Conservation (phyloP, 2,113 vertebrate genomes). For the Orthonyx spaldingii region DNA sequence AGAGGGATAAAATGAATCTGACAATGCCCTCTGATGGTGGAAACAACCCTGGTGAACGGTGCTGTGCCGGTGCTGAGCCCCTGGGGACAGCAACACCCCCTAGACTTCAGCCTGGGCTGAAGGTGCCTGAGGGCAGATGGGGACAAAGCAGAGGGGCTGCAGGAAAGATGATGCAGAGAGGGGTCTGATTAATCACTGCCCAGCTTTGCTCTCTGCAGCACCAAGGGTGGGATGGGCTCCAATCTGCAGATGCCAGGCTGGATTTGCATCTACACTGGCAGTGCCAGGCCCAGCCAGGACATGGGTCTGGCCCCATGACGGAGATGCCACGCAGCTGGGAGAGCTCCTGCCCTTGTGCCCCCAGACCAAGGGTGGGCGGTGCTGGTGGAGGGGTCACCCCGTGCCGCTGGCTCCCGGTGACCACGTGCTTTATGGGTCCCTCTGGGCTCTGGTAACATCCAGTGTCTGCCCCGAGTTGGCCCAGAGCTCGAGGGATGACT, state of each 20-base stretch:
- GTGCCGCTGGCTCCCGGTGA: rapidly evolving
- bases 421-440: neutral
- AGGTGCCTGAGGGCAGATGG: neutral
- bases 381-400: neutral
- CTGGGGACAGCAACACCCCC: neutral
- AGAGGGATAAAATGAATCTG: neutral
- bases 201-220: neutral
- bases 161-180: neutral
- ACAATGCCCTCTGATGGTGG: constrained; percentile 51
- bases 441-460: neutral
- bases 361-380: rapidly evolving
- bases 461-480: neutral
- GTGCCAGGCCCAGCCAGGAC: neutral
- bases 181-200: neutral
- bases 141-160: neutral
- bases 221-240: neutral
- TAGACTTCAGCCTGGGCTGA: neutral
- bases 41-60: neutral
- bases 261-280: neutral
- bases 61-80: neutral
- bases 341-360: neutral
- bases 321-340: rapidly evolving
- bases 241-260: neutral
- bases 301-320: neutral
- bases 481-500: neutral